These are phyloP conservation scores for Papilio machaon DNA, from an alignment of 1,140 invertebrate genomes.

Conservation along the genomic window DNA sequence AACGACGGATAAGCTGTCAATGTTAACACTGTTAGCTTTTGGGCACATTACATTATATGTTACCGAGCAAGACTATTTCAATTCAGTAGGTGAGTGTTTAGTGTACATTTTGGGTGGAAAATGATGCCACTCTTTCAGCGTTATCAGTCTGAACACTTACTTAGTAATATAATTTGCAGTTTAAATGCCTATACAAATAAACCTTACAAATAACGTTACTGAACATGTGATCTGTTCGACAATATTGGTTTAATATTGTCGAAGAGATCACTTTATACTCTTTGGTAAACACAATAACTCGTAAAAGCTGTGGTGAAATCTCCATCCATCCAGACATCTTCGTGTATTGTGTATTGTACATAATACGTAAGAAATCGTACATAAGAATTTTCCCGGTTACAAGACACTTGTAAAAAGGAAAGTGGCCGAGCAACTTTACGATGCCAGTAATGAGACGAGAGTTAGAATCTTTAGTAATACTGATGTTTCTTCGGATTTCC, in stretches of 20 bases:
- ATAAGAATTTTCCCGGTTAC: not conserved
- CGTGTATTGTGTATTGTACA: not conserved
- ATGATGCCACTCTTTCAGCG: too few species aligned
- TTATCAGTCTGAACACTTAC: too few species aligned
- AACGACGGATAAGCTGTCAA: not conserved
- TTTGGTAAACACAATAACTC: not conserved
- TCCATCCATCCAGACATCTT: not conserved
- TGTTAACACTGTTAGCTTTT: not conserved
- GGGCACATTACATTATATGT: too few species aligned
- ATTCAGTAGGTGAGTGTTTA: too few species aligned
- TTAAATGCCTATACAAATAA: too few species aligned
- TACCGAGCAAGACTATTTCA: too few species aligned
- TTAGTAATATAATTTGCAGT: too few species aligned
- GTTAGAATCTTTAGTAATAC: slow-evolving; percentile 3
- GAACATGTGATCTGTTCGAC: too few species aligned
- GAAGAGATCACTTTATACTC: not conserved
- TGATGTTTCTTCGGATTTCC: not conserved
- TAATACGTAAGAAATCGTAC: not conserved
- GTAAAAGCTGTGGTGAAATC: not conserved
- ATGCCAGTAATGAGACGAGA: not conserved
- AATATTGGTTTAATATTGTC: not conserved
- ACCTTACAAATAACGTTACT: too few species aligned
- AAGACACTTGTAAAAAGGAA: slow-evolving; percentile 10
- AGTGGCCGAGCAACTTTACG: not conserved
- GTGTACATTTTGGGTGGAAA: too few species aligned